Evolutionary conservation across 2,888 invertebrate species (phyloP).

Genomic region (Oligia fasciuncula): DNA sequence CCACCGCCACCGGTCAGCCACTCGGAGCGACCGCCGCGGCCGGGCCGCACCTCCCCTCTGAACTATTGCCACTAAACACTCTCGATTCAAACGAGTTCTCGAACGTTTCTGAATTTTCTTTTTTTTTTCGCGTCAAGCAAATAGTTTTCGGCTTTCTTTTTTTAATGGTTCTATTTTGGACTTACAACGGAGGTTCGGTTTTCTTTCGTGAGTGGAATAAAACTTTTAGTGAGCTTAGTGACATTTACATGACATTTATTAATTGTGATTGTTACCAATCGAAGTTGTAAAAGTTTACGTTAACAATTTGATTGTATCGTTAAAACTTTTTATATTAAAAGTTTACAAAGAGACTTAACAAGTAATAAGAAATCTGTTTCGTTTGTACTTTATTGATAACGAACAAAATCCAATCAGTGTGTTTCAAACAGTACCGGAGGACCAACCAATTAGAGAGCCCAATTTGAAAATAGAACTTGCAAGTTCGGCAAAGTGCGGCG

Average conservation of each 20-base stretch:
- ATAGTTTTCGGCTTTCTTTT: background rate
- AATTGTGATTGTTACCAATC: slow-evolving; percentile 6
- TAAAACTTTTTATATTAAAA: slow-evolving; percentile 25
- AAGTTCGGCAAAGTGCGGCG: slow-evolving; percentile 54
- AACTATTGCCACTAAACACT: slow-evolving; percentile 33
- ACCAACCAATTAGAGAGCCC: slow-evolving; percentile 58
- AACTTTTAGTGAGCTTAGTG: slow-evolving; percentile 31
- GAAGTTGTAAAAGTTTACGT: slow-evolving; percentile 20
- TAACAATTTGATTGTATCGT: slow-evolving; percentile 9
- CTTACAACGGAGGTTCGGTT: slow-evolving; percentile 7
- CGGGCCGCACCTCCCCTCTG: slow-evolving; percentile 52
- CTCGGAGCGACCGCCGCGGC: slow-evolving; percentile 57
- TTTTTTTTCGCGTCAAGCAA: slow-evolving; percentile 16
- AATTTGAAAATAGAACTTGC: slow-evolving; percentile 56
- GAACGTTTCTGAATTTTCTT: slow-evolving; percentile 29
- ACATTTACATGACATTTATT: slow-evolving; percentile 21
- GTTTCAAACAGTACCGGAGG: slow-evolving; percentile 35
- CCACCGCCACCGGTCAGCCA: slow-evolving; percentile 62
- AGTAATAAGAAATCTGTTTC: slow-evolving; percentile 37
- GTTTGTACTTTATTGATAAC: slow-evolving; percentile 37
- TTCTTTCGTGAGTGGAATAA: slow-evolving; percentile 17
- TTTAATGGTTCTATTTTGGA: background rate
- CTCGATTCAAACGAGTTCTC: slow-evolving; percentile 25
- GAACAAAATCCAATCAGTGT: slow-evolving; percentile 51
- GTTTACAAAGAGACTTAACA: slow-evolving; percentile 27